Percentiles rank a stretch among this genome's conserved stretches.
These are phyloP conservation scores for Acleris cristana DNA, from an alignment of 2,888 invertebrate species.

Conservation along the genomic window DNA sequence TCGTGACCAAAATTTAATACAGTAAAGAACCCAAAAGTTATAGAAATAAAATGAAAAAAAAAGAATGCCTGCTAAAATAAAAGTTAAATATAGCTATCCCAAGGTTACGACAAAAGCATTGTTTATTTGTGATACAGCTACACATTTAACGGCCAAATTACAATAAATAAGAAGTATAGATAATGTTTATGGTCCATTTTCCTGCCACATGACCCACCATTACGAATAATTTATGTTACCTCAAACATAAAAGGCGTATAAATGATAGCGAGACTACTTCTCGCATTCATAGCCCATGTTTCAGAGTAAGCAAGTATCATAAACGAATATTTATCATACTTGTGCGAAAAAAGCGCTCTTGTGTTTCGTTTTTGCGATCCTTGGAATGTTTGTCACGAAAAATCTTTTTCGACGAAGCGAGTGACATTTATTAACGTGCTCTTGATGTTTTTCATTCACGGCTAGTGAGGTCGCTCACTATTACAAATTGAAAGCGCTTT, in stretches of 20 bases:
- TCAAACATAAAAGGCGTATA: constrained; percentile 45
- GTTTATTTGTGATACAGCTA: constrained; percentile 6
- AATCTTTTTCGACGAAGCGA: constrained; percentile 23
- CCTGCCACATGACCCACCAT: constrained; percentile 32
- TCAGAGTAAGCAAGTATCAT: constrained; percentile 44
- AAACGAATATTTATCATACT: constrained; percentile 56
- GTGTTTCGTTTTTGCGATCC: constrained; percentile 46
- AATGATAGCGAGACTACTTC: constrained; percentile 52
- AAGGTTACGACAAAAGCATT: neutral
- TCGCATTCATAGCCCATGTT: constrained; percentile 49
- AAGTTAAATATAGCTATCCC: neutral
- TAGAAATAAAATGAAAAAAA: no score
- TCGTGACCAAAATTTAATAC: no score
- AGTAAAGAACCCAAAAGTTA: no score
- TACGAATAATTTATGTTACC: constrained; percentile 28
- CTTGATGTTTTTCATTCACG: constrained; percentile 32
- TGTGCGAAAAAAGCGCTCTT: constrained; percentile 46
- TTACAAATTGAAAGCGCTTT: constrained; percentile 27
- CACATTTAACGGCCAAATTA: constrained; percentile 14
- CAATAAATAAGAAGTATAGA: constrained; percentile 28
- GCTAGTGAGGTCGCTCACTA: constrained; percentile 17
- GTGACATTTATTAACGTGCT: constrained; percentile 32
- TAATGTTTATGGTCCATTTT: constrained; percentile 33
- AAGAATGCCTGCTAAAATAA: no score
- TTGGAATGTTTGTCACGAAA: constrained; percentile 40